phyloP scores from a whole-genome alignment of 2,888 invertebrate genomes.

The Hermaeophaga mercurialis region DNA sequence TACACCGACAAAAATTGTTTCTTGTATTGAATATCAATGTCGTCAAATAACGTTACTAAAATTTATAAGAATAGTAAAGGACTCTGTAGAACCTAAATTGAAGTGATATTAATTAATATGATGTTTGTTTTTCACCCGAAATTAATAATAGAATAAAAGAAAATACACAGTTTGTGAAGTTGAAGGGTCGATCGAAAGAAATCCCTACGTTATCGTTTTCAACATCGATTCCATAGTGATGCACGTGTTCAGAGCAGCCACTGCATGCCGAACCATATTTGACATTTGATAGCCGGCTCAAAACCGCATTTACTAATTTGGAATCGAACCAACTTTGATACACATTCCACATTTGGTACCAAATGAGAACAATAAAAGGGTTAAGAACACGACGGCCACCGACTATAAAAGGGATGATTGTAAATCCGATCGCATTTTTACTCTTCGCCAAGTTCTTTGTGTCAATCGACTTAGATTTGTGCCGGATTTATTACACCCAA shows the following conservation, averaged over 20 bases:
- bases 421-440: slow-evolving; percentile 30
- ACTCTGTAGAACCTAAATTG: too few species aligned
- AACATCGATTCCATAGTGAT: slow-evolving; percentile 37
- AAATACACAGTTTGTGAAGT: too few species aligned
- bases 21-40: too few species aligned
- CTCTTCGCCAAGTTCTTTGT: slow-evolving; percentile 24
- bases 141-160: too few species aligned
- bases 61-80: too few species aligned
- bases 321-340: slow-evolving; percentile 57
- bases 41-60: too few species aligned
- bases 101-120: too few species aligned
- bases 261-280: slow-evolving; percentile 56
- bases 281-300: slow-evolving; percentile 55
- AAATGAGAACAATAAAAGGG: slow-evolving; percentile 54
- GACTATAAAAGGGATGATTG: slow-evolving; percentile 33
- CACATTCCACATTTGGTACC: slow-evolving; percentile 54
- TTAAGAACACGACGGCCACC: slow-evolving; percentile 33
- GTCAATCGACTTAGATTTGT: slow-evolving; percentile 15
- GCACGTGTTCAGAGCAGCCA: slow-evolving; percentile 44
- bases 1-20: too few species aligned
- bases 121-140: too few species aligned
- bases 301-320: slow-evolving; percentile 57
- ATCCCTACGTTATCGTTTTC: too few species aligned
- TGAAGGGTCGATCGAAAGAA: too few species aligned
- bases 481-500: too few species aligned